These are phyloP conservation scores for Sclerodermus sp. DNA, from an alignment of 2,888 invertebrate species.

Conservation along the genomic window DNA sequence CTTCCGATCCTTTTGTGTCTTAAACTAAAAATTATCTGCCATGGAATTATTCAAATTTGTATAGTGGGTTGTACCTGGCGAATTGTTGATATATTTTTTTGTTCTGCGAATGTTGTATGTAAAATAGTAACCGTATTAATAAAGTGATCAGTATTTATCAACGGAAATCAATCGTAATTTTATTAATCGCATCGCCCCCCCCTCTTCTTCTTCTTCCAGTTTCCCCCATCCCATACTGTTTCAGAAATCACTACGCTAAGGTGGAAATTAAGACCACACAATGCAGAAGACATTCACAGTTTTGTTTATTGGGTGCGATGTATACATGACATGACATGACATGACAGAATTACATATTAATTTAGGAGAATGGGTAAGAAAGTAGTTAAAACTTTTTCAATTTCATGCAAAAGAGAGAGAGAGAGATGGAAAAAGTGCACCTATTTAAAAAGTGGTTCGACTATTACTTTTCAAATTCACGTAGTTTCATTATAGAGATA, in stretches of 20 bases:
- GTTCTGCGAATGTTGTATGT: constrained; percentile 25
- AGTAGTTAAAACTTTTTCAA: no score
- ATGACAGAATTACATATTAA: constrained; percentile 12
- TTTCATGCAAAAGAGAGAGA: constrained; percentile 16
- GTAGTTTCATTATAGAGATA: no score
- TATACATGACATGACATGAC: constrained; percentile 26
- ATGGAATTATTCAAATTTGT: constrained; percentile 2
- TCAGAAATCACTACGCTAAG: background rate
- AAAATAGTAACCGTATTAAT: constrained; percentile 47
- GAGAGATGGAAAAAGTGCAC: no score
- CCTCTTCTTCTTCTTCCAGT: no score
- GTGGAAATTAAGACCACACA: constrained; percentile 23
- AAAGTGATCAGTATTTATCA: constrained; percentile 49
- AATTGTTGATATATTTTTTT: constrained; percentile 9
- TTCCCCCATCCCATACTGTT: no score
- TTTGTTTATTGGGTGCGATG: constrained; percentile 31
- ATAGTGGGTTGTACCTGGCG: background rate
- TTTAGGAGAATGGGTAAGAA: no score
- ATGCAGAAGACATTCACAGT: constrained; percentile 32
- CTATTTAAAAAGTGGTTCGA: no score
- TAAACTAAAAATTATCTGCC: background rate
- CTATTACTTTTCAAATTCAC: no score
- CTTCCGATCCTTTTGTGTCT: no score
- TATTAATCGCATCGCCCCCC: no score
- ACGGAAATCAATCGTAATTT: background rate